Evolutionary conservation across 2,888 invertebrate genomes (phyloP), one percentile per base, ranked within the genome.

Genomic region (Drosophila heteroneura): DNA sequence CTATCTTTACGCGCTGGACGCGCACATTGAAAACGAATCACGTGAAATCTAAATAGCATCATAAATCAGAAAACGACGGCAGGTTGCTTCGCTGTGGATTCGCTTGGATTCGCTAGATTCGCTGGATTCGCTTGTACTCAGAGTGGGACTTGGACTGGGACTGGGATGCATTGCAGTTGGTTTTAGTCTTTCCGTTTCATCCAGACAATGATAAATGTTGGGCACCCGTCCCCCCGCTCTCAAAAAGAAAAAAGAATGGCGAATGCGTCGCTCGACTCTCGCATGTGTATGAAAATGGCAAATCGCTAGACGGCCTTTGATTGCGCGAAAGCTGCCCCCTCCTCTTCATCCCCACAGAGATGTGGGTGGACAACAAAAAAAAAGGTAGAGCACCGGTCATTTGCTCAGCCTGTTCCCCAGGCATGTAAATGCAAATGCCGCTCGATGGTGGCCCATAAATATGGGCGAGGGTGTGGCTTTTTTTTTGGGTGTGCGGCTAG

Each of bases 41-140:
- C 87, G 88, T 90, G 88, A 84, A 90, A 90, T 90, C 90, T 88
- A 90, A 90, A 90, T 90, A 90, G 90, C 89, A 87, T 87, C 90
- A 90, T 90, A 90, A 90, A 90, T 90, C 90, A 90, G 91, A 87
- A 79, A 90, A 85, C 85, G 90, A 89, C 91, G 90, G 90, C 85
- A 86, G 89, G 85, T 86, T 86, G 85, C 87, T 79, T 81, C 66
- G 83, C 70, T 70, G 71, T 74, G 76, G 71, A 79, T 66, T 53
- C 68, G 41, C 44, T 47, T 57, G 65, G 44, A 57, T 28, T 61
- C 75, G 66, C 52, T 26, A 19, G 49, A 51, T 64, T 59, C 26
- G 44, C 53, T 47, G 59, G 53, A 67, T 57, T 28, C 54, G 41
- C 63, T 52, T 57, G 80, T 37, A 57, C 35, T 67, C 59, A 64